Evolutionary conservation across 2,888 invertebrate genomes (phyloP), one percentile per base, ranked within the genome.

Genomic region (Drosophila dives): DNA sequence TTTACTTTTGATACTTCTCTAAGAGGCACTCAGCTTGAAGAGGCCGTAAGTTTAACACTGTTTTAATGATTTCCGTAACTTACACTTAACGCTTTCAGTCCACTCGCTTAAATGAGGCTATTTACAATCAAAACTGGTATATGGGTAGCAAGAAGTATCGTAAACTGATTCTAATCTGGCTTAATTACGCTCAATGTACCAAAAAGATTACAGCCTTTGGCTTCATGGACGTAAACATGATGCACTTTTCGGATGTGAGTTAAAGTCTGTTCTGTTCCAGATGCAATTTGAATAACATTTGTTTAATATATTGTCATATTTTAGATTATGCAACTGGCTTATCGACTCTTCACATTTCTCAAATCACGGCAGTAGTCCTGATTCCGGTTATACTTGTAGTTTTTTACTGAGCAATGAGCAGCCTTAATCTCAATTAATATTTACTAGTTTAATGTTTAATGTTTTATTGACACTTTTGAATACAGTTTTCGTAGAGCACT

Each of bases 251-350:
- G 0, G 72, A 85, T n/a, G 85, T 89, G 4, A 77, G 87, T 56
- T 0, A n/a, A 1, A 4, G 0, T 11, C 3, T 15, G 1, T 3
- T 11, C 3, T 20, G 1, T 3, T 2, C 2, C 3, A 29, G 0
- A n/a, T 2, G 20, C 20, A 12, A 20, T 20, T 12, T 42, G 6
- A 15, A 2, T 3, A 15, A 26, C 1, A n/a, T 4, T 32, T 1
- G 20, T 8, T 4, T n/a, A 17, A 12, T 2, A 23, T 40, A 29
- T 0, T 2, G 0, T 2, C 0, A 3, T 17, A 6, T 70, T 75
- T 50, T 63, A 85, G 84, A 81, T 85, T 6, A 73, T 85, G 76
- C 76, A 86, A 33, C 45, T 84, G 36, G 70, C 85, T 26, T 89
- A 86, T 6, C 70, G 48, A 23, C 81, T 85, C 23, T 81, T 89